Conservation (phyloP, 2,113 vertebrate genomes). For the Erpornis zantholeuca region DNA sequence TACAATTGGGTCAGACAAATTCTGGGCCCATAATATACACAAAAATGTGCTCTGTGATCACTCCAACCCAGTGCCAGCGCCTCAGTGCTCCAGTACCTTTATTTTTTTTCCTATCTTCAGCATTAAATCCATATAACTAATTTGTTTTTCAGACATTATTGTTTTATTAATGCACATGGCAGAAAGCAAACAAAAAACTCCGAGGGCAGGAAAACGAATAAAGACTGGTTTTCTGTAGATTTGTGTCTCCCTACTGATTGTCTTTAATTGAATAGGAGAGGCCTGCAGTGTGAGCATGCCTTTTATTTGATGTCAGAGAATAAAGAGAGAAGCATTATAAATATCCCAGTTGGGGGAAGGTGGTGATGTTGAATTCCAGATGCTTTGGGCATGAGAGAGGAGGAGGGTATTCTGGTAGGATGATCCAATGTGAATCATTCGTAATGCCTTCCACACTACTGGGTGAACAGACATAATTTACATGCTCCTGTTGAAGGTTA, state of each 20-base stretch:
- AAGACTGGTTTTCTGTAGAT: neutral
- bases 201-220: neutral
- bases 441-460: neutral
- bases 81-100: neutral
- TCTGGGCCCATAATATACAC: neutral
- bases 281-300: neutral
- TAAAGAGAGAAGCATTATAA: neutral
- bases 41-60: neutral
- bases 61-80: neutral
- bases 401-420: neutral
- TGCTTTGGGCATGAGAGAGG: neutral
- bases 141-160: neutral
- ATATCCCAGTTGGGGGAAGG: neutral
- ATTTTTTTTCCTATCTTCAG: neutral
- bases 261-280: slow-evolving; percentile 7
- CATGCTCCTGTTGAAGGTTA: neutral
- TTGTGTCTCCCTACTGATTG: neutral
- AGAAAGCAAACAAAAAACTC: neutral
- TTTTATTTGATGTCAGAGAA: neutral
- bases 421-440: neutral
- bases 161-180: neutral
- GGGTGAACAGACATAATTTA: neutral
- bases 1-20: neutral
- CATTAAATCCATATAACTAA: neutral
- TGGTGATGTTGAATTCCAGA: neutral